Conservation (phyloP, 2,113 vertebrate genomes). For the Sclerurus mexicanus region DNA sequence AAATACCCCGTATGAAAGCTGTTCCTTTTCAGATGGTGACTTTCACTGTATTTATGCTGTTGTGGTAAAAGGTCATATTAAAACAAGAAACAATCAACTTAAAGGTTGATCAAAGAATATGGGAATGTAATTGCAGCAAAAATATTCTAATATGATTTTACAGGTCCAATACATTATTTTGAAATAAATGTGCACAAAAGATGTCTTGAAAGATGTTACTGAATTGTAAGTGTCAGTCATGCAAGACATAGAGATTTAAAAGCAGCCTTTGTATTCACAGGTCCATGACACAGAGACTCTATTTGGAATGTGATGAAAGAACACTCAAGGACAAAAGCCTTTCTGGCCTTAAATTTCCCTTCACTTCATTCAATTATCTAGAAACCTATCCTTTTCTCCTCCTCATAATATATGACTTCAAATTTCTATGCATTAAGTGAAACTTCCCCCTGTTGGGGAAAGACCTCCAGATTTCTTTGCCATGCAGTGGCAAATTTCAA, state of each 20-base stretch:
- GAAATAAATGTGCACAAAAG: conserved; percentile 22
- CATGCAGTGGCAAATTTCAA: neutral
- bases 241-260: conserved; percentile 62
- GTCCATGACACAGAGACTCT: conserved; percentile 36
- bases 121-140: neutral
- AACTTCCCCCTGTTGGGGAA: neutral
- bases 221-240: conserved; percentile 41
- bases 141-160: conserved; percentile 2
- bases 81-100: neutral
- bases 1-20: neutral
- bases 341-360: conserved; percentile 41
- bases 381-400: neutral
- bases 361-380: conserved; percentile 39
- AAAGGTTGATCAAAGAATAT: neutral
- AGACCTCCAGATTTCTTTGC: neutral
- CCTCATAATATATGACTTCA: neutral
- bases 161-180: conserved; percentile 13
- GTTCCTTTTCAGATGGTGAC: neutral
- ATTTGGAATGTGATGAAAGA: conserved; percentile 25
- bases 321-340: conserved; percentile 32
- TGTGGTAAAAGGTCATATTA: neutral
- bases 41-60: neutral
- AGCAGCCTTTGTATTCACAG: conserved; percentile 51
- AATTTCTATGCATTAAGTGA: neutral
- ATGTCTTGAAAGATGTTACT: conserved; percentile 36